A percentile compares a stretch with the other conserved stretches of the same genome.
These are phyloP conservation scores for Philopedon plagiatum DNA, from an alignment of 2,888 invertebrate genomes.

Conservation along the genomic window DNA sequence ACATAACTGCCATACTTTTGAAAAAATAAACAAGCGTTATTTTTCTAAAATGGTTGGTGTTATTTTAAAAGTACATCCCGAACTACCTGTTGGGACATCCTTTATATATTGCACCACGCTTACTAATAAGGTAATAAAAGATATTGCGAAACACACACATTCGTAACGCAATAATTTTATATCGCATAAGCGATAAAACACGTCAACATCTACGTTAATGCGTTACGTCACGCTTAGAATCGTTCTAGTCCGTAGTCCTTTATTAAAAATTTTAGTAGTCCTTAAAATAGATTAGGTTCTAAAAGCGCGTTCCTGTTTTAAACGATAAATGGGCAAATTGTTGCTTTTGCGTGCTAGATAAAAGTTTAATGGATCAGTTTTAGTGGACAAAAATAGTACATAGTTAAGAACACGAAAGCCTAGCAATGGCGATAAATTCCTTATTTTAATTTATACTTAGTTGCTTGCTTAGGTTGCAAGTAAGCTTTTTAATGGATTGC, in stretches of 20 bases:
- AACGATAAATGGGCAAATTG: conserved; percentile 4
- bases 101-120: too few relatives aligned
- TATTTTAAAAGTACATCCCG: too few relatives aligned
- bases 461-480: not conserved
- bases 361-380: not conserved
- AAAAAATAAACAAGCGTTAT: too few relatives aligned
- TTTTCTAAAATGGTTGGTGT: too few relatives aligned
- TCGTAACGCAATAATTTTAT: too few relatives aligned
- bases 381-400: not conserved
- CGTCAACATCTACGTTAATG: not conserved
- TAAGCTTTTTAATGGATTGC: not conserved
- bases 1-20: too few relatives aligned
- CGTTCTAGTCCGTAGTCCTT: not conserved
- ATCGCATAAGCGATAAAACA: too few relatives aligned
- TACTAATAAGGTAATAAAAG: too few relatives aligned
- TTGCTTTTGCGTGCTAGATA: conserved; percentile 6
- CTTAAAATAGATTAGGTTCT: conserved; percentile 6
- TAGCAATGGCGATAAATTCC: not conserved
- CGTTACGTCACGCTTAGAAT: not conserved
- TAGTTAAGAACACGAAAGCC: conserved; percentile 7
- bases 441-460: conserved; percentile 12
- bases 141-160: too few relatives aligned
- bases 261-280: not conserved
- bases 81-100: too few relatives aligned
- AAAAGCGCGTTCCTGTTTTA: conserved; percentile 1